Conservation (phyloP, 2,888 invertebrate species). For the Monochamus alternatus region DNA sequence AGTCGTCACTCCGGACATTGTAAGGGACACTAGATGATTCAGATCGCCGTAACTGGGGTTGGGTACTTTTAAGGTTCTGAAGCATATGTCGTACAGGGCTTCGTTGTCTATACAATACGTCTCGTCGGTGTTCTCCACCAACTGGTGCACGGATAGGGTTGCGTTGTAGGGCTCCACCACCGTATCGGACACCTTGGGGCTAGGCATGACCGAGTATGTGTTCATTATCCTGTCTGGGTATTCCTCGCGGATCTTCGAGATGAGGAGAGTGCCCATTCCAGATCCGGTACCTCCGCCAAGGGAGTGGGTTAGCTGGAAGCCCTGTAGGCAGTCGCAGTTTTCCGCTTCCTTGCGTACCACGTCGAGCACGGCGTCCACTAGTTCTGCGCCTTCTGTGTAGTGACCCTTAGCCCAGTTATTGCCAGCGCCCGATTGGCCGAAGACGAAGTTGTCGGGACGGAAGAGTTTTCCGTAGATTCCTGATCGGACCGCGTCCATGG, state of each 20-base stretch:
- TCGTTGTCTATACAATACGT: conserved; percentile 95
- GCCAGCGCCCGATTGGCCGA: conserved; percentile 83
- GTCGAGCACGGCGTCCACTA: conserved; percentile 88
- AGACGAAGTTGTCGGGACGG: conserved; percentile 92
- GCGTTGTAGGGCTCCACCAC: conserved; percentile 95
- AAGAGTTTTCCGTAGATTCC: conserved; percentile 91
- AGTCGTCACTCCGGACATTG: conserved; percentile 92
- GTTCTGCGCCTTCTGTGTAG: conserved; percentile 92
- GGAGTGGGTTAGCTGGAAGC: conserved; percentile 92
- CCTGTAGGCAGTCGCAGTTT: conserved; percentile 91
- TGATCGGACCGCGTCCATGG: conserved; percentile 92
- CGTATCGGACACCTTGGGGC: conserved; percentile 91
- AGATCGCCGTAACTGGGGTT: conserved; percentile 95
- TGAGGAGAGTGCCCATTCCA: conserved; percentile 94
- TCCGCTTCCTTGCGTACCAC: conserved; percentile 91
- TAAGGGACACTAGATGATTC: conserved; percentile 91
- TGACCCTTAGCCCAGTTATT: conserved; percentile 94
- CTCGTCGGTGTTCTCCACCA: conserved; percentile 93
- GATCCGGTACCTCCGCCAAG: conserved; percentile 97
- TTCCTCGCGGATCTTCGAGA: conserved; percentile 97
- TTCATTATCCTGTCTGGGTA: conserved; percentile 99
- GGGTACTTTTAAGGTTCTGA: conserved; percentile 89
- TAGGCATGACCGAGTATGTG: conserved; percentile 94
- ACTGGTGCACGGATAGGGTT: conserved; percentile 89
- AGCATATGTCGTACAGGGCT: conserved; percentile 94